Percentiles rank a stretch among this genome's conserved stretches.
phyloP scores from a whole-genome alignment of 1,140 invertebrate genomes.

The Ptiloglossa arizonensis region DNA sequence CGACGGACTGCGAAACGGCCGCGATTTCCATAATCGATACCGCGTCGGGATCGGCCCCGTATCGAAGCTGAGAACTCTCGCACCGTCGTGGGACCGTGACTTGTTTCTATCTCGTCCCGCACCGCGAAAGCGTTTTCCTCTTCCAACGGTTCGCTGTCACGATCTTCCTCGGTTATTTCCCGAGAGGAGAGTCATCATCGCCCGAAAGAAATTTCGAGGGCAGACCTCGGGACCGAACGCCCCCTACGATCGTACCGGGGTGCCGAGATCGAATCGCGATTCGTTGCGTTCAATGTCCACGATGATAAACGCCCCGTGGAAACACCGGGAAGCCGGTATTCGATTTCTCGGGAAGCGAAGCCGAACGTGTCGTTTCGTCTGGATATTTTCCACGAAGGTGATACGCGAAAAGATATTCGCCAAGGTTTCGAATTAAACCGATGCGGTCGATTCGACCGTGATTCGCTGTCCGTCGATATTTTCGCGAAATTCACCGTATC shows the following conservation, averaged over 20 bases:
- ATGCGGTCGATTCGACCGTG: no score
- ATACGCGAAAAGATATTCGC: no score
- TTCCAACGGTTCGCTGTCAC: conserved; percentile 22
- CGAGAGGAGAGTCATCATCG: conserved; percentile 58
- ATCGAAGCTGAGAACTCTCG: conserved; percentile 16
- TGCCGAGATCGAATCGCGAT: conserved; percentile 46
- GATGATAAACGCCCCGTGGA: not conserved
- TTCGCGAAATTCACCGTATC: no score
- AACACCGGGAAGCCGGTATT: no score
- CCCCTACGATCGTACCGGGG: conserved; percentile 48
- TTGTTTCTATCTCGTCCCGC: conserved; percentile 23
- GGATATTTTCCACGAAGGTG: no score
- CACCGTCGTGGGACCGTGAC: conserved; percentile 1
- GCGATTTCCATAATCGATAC: conserved; percentile 66
- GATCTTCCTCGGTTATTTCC: conserved; percentile 62
- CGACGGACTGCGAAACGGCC: conserved; percentile 17
- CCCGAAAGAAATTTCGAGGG: conserved; percentile 43
- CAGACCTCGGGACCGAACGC: conserved; percentile 30
- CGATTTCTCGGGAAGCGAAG: not conserved
- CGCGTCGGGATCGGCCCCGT: conserved; percentile 14
- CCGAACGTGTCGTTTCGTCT: not conserved
- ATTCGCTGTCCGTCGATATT: no score
- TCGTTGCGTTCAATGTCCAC: conserved; percentile 27
- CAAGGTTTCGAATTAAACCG: no score
- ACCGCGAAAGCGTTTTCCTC: not conserved